These are phyloP conservation scores for Drosophila mimetica DNA, from an alignment of 2,888 invertebrate genomes.

Conservation along the genomic window DNA sequence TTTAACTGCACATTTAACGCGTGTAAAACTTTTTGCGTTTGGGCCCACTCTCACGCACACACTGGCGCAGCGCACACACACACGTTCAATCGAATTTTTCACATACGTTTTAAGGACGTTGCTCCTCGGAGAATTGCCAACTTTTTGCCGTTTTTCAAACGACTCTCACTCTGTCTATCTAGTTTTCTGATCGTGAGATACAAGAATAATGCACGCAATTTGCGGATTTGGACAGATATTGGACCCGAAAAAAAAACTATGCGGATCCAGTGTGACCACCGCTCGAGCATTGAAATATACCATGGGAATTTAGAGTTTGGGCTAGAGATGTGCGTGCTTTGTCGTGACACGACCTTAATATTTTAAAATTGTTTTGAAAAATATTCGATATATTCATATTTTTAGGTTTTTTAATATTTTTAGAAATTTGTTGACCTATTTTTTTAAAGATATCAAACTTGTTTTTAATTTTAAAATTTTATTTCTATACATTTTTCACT, in stretches of 20 bases:
- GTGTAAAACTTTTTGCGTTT: slow-evolving; percentile 78
- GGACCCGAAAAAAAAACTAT: slow-evolving; percentile 38
- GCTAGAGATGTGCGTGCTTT: slow-evolving; percentile 1
- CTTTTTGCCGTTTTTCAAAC: slow-evolving; percentile 11
- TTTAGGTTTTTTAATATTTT: not conserved
- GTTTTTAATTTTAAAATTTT: too few species aligned
- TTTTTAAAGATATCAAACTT: too few species aligned
- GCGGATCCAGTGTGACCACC: slow-evolving; percentile 28
- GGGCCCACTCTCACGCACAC: slow-evolving; percentile 58
- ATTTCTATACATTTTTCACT: too few species aligned
- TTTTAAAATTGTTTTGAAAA: not conserved
- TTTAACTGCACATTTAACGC: slow-evolving; percentile 63
- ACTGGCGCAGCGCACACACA: slow-evolving; percentile 55
- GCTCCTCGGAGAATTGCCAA: slow-evolving; percentile 29
- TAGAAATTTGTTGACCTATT: too few species aligned
- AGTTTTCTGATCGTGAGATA: slow-evolving; percentile 15
- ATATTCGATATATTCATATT: not conserved
- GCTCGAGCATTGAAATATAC: slow-evolving; percentile 11
- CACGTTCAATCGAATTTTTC: slow-evolving; percentile 60
- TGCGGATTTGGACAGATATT: slow-evolving; percentile 18
- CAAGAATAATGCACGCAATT: slow-evolving; percentile 18
- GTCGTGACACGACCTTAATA: not conserved
- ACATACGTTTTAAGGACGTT: slow-evolving; percentile 64
- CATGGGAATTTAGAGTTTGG: slow-evolving; percentile 7
- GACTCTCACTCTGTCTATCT: slow-evolving; percentile 15